Evolutionary conservation across 2,888 invertebrate genomes (phyloP).

Genomic region (Drosophila phalerata): DNA sequence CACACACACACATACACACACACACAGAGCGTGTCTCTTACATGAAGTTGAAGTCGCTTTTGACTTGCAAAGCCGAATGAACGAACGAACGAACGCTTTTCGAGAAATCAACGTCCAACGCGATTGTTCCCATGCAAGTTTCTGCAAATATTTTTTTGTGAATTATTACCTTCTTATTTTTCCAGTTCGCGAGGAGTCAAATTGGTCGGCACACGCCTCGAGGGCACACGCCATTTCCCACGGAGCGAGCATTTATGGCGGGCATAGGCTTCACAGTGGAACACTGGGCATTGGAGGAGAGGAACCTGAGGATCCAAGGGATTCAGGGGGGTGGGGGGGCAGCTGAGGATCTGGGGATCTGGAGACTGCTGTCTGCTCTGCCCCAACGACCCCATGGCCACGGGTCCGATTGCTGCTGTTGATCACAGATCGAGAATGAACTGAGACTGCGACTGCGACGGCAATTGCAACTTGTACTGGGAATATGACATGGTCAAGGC

Average conservation of each 20-base stretch:
- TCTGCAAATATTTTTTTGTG: slow-evolving; percentile 84
- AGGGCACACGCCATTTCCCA: slow-evolving; percentile 88
- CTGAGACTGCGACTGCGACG: slow-evolving; percentile 8
- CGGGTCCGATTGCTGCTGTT: slow-evolving; percentile 37
- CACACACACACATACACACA: slow-evolving; percentile 19
- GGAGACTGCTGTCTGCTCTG: slow-evolving; percentile 36
- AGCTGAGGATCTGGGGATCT: slow-evolving; percentile 10
- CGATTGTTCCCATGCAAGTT: slow-evolving; percentile 85
- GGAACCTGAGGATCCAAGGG: not conserved
- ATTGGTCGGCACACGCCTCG: slow-evolving; percentile 88
- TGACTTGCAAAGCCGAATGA: slow-evolving; percentile 12
- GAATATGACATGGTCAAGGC: slow-evolving; percentile 43
- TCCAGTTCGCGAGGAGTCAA: slow-evolving; percentile 86
- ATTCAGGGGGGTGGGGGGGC: too few relatives aligned
- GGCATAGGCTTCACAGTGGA: slow-evolving; percentile 17
- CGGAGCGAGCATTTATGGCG: slow-evolving; percentile 85
- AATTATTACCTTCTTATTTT: slow-evolving; percentile 86
- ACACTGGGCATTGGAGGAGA: not conserved
- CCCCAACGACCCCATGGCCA: slow-evolving; percentile 58
- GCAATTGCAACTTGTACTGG: slow-evolving; percentile 7
- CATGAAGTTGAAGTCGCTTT: slow-evolving; percentile 51
- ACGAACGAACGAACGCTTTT: slow-evolving; percentile 72
- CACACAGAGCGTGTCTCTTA: slow-evolving; percentile 47
- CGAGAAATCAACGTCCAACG: slow-evolving; percentile 83
- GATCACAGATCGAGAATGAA: slow-evolving; percentile 66